phyloP scores from a whole-genome alignment of 2,797 vertebrate genomes.

The Sus cebifrons region DNA sequence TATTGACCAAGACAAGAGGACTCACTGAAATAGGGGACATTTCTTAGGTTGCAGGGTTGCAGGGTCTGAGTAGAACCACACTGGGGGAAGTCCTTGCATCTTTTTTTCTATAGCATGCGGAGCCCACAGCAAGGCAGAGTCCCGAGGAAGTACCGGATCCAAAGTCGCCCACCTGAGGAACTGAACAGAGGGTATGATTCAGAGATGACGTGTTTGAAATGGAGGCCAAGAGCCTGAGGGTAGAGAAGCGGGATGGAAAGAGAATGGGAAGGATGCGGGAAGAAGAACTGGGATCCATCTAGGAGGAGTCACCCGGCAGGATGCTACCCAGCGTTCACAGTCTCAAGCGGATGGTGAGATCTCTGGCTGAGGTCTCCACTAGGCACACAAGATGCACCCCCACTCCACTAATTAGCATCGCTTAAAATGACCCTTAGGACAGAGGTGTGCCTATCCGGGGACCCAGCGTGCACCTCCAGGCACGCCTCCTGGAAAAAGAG shows the following conservation, averaged over 20 bases:
- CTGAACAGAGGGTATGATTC: too few species aligned
- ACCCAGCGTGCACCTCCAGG: neutral
- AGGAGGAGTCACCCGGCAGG: neutral
- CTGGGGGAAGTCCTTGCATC: neutral
- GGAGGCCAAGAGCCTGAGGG: neutral
- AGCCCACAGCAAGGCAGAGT: too few species aligned
- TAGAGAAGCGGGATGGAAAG: too few species aligned
- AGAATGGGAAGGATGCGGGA: accelerated
- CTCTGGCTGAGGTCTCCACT: neutral
- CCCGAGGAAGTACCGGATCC: neutral
- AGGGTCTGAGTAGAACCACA: accelerated
- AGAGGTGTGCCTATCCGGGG: neutral
- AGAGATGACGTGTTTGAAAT: neutral
- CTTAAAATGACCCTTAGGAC: too few species aligned
- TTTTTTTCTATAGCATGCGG: neutral
- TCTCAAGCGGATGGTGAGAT: neutral
- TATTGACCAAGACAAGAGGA: neutral
- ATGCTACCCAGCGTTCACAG: too few species aligned
- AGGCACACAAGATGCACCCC: too few species aligned
- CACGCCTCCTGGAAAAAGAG: neutral
- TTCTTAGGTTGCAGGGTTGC: neutral
- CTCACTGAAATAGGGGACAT: neutral
- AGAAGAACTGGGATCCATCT: neutral
- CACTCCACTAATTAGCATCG: too few species aligned
- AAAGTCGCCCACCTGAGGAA: neutral